A percentile compares a stretch with the other conserved stretches of the same genome.
These are phyloP conservation scores for Lomographa bimaculata DNA, from an alignment of 2,888 invertebrate genomes.

Conservation along the genomic window DNA sequence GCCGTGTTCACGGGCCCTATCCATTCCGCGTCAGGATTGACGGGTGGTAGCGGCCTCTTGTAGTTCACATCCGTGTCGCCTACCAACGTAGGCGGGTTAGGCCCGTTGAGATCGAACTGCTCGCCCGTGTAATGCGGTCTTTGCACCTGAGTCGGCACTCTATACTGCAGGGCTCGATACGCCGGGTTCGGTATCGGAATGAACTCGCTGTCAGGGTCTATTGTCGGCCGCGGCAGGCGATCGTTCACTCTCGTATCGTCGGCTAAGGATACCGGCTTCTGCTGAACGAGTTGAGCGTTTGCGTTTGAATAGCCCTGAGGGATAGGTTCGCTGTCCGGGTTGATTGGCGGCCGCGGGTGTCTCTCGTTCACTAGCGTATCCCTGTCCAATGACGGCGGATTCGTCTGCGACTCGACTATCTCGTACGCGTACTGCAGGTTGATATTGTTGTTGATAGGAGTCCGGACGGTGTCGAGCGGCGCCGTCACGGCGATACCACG, in stretches of 20 bases:
- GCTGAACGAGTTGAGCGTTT: slow-evolving; percentile 59
- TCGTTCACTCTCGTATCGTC: slow-evolving; percentile 89
- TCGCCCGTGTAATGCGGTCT: slow-evolving; percentile 66
- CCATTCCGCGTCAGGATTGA: slow-evolving; percentile 85
- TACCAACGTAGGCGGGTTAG: slow-evolving; percentile 52
- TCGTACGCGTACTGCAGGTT: slow-evolving; percentile 82
- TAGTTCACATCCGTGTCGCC: slow-evolving; percentile 84
- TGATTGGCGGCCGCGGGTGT: slow-evolving; percentile 85
- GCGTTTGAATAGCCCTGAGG: slow-evolving; percentile 40
- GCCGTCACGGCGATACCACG: slow-evolving; percentile 75
- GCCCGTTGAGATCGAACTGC: slow-evolving; percentile 67
- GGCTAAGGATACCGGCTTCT: slow-evolving; percentile 76
- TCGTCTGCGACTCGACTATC: slow-evolving; percentile 60
- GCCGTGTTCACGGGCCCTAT: slow-evolving; percentile 76
- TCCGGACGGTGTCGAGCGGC: slow-evolving; percentile 69
- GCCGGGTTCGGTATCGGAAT: slow-evolving; percentile 76
- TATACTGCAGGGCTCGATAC: slow-evolving; percentile 61
- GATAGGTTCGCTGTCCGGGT: slow-evolving; percentile 86
- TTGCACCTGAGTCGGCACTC: slow-evolving; percentile 55
- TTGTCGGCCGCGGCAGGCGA: slow-evolving; percentile 85
- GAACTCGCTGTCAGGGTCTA: slow-evolving; percentile 88
- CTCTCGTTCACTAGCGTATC: slow-evolving; percentile 89
- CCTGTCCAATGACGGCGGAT: slow-evolving; percentile 81
- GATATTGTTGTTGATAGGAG: slow-evolving; percentile 78
- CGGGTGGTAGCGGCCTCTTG: slow-evolving; percentile 78